Evolutionary conservation across 2,888 invertebrate species (phyloP).

Genomic region (Ptycholaimellus sp.): DNA sequence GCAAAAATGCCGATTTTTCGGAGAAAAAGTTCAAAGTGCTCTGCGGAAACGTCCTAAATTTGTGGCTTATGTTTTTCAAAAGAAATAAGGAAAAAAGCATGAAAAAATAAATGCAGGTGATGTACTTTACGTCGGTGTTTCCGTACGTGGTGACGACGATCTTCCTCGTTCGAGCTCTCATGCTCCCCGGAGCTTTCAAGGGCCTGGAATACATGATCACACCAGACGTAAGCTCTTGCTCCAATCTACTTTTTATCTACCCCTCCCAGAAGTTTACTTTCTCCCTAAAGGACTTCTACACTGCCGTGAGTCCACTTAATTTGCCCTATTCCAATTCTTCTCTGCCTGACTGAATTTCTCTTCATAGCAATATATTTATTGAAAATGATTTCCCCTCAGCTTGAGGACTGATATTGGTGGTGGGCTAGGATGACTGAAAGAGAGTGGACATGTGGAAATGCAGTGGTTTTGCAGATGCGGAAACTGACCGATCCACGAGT

Average conservation of each 20-base stretch:
- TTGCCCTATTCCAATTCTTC: too few species aligned
- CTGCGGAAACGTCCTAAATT: too few species aligned
- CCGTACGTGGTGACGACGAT: constrained; percentile 77
- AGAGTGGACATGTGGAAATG: background rate
- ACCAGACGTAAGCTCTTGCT: constrained; percentile 44
- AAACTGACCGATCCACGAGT: constrained; percentile 62
- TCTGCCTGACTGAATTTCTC: too few species aligned
- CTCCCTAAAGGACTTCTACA: background rate
- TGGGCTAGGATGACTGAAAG: background rate
- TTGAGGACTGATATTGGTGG: background rate
- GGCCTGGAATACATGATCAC: constrained; percentile 72
- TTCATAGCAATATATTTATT: too few species aligned
- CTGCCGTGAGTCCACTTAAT: background rate
- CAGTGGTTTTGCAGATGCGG: constrained; percentile 39
- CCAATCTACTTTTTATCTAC: background rate
- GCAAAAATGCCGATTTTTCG: too few species aligned
- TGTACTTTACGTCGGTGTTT: constrained; percentile 81
- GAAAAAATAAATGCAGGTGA: constrained; percentile 43
- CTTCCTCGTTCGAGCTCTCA: constrained; percentile 70
- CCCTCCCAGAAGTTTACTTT: background rate
- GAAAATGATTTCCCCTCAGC: too few species aligned
- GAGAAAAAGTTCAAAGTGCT: too few species aligned
- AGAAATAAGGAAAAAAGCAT: too few species aligned
- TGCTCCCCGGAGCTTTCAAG: constrained; percentile 57
- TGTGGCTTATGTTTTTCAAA: too few species aligned